These are phyloP conservation scores for Tetragnatha versicolor DNA, from an alignment of 1,140 invertebrate genomes.

Conservation along the genomic window DNA sequence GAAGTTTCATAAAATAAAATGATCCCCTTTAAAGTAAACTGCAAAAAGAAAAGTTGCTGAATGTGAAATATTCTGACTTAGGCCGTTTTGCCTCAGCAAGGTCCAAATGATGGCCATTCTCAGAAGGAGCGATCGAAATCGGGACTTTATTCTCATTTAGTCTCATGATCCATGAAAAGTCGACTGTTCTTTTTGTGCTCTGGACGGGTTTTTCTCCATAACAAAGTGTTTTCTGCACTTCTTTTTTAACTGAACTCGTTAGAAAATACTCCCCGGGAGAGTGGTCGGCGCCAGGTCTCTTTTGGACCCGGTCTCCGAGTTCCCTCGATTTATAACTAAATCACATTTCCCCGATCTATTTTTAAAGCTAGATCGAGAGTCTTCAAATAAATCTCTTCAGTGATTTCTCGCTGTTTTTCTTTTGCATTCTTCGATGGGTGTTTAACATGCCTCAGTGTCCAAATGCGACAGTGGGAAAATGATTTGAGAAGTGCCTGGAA, in stretches of 20 bases:
- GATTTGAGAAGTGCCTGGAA: no score
- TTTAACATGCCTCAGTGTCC: no score
- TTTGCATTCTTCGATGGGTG: no score
- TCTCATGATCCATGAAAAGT: conserved; percentile 47
- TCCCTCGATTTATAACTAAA: no score
- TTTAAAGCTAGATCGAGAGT: no score
- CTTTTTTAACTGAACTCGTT: conserved; percentile 28
- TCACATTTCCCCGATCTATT: no score
- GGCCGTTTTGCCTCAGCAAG: not conserved
- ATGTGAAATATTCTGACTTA: conserved; percentile 9
- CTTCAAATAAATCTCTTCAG: no score
- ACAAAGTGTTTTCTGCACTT: conserved; percentile 25
- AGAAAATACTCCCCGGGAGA: conserved; percentile 11
- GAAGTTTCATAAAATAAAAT: conserved; percentile 25
- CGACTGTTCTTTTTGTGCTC: not conserved
- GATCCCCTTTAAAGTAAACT: conserved; percentile 15
- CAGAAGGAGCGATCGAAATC: conserved; percentile 42
- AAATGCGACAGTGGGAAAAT: no score
- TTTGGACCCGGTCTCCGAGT: not conserved
- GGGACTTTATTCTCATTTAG: conserved; percentile 49
- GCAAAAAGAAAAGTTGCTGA: not conserved
- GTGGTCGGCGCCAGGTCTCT: conserved; percentile 20
- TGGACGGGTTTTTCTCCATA: conserved; percentile 12
- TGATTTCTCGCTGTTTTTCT: no score
- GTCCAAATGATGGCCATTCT: conserved; percentile 41